Conservation (phyloP, 2,113 vertebrate species). For the Synodontis membranacea region DNA sequence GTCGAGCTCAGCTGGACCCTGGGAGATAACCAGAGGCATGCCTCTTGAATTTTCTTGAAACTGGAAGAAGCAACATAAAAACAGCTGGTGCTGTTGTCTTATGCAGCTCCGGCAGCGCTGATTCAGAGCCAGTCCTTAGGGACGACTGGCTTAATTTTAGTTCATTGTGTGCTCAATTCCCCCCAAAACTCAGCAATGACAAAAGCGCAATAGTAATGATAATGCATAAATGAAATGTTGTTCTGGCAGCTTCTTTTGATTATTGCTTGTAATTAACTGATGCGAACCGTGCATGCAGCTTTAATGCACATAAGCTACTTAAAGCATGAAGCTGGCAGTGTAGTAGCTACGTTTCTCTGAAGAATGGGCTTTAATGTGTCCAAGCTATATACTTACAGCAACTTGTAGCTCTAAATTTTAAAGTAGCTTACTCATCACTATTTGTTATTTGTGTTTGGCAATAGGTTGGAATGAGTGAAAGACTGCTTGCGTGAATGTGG, state of each 20-base stretch:
- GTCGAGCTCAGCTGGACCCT: constrained; percentile 1
- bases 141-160: background rate
- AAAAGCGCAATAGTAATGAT: background rate
- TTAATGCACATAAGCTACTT: background rate
- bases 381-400: background rate
- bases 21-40: constrained; percentile 12
- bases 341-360: background rate
- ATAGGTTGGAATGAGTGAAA: background rate
- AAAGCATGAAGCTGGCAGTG: background rate
- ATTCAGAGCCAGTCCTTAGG: background rate
- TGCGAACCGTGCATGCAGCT: background rate
- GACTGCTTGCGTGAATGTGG: background rate
- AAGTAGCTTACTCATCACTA: background rate
- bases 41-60: constrained; percentile 9
- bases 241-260: background rate
- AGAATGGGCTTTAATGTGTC: background rate
- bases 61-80: background rate
- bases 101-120: background rate
- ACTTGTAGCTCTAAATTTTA: background rate
- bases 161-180: background rate
- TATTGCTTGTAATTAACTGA: background rate
- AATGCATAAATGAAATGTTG: background rate
- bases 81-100: background rate
- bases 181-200: too few species aligned
- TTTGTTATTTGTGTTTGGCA: background rate